Conservation (phyloP, 2,797 vertebrate species). For the Sebastolobus altivelis region DNA sequence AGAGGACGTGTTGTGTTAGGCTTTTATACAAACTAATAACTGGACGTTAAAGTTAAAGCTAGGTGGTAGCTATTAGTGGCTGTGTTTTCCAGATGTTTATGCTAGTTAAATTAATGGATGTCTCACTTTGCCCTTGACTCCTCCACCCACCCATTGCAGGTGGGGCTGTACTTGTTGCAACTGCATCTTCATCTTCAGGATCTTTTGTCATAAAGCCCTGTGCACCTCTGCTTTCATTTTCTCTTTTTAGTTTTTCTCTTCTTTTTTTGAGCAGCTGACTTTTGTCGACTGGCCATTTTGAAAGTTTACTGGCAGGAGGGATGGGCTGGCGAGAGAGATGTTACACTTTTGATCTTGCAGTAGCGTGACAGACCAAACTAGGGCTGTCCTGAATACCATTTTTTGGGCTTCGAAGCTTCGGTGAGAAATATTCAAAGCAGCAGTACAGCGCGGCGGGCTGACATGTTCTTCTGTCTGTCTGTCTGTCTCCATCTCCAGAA, state of each 20-base stretch:
- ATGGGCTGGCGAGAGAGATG: not conserved
- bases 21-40: not conserved
- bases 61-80: not conserved
- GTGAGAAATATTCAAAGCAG: too few species aligned
- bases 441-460: too few species aligned
- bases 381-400: too few species aligned
- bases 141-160: not conserved
- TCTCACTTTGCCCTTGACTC: not conserved
- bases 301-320: not conserved
- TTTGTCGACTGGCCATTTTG: not conserved
- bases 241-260: not conserved
- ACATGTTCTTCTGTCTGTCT: too few species aligned
- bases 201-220: not conserved
- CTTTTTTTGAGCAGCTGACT: not conserved
- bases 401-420: not conserved
- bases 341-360: not conserved
- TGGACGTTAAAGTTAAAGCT: not conserved
- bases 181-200: not conserved
- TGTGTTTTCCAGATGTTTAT: not conserved
- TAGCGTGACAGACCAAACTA: not conserved
- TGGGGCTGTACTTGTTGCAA: not conserved
- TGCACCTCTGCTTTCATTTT: not conserved
- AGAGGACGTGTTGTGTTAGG: not conserved
- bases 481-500: too few species aligned
- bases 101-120: not conserved